A percentile compares a stretch with the other conserved stretches of the same genome.
Evolutionary conservation across 2,113 vertebrate species (phyloP).

Genomic region (Halichoerus grypus): DNA sequence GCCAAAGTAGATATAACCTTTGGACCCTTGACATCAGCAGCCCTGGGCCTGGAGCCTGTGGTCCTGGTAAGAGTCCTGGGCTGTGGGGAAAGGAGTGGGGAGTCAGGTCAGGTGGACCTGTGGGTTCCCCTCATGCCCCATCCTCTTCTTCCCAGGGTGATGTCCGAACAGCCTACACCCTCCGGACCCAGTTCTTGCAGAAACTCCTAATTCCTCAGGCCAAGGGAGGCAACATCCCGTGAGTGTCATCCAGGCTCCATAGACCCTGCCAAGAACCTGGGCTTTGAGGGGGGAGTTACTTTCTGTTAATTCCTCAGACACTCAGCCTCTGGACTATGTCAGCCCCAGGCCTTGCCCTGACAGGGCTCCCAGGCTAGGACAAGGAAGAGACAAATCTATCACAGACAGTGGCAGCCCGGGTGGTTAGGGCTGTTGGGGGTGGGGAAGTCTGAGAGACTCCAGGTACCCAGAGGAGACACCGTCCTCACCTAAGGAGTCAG

Average conservation of each 20-base stretch:
- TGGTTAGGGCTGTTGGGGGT: neutral
- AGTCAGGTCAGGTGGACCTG: neutral
- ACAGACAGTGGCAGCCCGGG: neutral
- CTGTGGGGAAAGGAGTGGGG: neutral
- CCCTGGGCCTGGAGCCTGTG: constrained; percentile 72
- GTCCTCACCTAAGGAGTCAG: neutral
- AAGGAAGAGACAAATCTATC: neutral
- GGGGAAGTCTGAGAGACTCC: neutral
- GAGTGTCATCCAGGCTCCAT: constrained; percentile 40
- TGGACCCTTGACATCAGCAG: constrained; percentile 19
- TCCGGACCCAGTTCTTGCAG: constrained; percentile 80
- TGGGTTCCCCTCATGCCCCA: neutral
- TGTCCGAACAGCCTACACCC: constrained; percentile 75
- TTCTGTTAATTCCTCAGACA: neutral
- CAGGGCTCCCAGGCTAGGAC: neutral
- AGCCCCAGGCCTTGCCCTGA: neutral
- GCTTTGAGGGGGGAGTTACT: neutral
- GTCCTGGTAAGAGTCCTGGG: constrained; percentile 81
- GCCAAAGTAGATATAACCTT: constrained; percentile 72
- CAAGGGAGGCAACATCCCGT: neutral
- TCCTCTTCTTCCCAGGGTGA: constrained; percentile 71
- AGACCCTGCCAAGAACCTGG: neutral
- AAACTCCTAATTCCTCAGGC: constrained; percentile 70
- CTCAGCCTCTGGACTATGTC: neutral
- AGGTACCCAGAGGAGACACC: neutral